Evolutionary conservation across 2,888 invertebrate genomes (phyloP).

Genomic region (Orthosia gracilis): DNA sequence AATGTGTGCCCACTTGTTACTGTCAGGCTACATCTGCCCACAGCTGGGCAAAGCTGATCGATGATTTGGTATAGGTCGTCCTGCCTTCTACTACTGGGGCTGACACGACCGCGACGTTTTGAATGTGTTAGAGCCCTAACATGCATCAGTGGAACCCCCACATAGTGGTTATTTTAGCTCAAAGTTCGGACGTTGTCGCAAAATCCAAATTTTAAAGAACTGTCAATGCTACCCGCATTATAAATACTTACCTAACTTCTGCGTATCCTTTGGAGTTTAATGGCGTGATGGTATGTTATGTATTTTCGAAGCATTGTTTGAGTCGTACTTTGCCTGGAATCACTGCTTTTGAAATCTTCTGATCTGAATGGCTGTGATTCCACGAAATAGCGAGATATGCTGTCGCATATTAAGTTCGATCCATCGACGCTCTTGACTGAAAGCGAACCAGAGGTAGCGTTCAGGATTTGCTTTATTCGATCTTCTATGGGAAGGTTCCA

Average conservation of each 20-base stretch:
- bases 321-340: not conserved
- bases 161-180: not conserved
- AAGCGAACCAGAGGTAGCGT: not conserved
- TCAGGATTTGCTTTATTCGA: slow-evolving; percentile 44
- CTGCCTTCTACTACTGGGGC: not conserved
- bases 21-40: too few relatives aligned
- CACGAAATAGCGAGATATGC: not conserved
- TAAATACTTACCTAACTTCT: too few relatives aligned
- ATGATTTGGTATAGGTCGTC: not conserved
- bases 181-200: not conserved
- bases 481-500: slow-evolving; percentile 36
- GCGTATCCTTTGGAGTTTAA: too few relatives aligned
- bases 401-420: slow-evolving; percentile 12
- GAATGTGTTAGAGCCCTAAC: too few relatives aligned
- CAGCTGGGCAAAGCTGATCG: too few relatives aligned
- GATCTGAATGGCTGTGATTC: too few relatives aligned
- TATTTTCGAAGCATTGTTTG: slow-evolving; percentile 3
- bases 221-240: too few relatives aligned
- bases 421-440: slow-evolving; percentile 5
- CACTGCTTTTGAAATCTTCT: too few relatives aligned
- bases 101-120: too few relatives aligned
- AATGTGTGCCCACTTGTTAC: too few relatives aligned
- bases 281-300: too few relatives aligned
- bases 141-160: not conserved
- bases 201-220: not conserved